phyloP scores from a whole-genome alignment of 2,888 invertebrate species.

The Bimastos eiseni region DNA sequence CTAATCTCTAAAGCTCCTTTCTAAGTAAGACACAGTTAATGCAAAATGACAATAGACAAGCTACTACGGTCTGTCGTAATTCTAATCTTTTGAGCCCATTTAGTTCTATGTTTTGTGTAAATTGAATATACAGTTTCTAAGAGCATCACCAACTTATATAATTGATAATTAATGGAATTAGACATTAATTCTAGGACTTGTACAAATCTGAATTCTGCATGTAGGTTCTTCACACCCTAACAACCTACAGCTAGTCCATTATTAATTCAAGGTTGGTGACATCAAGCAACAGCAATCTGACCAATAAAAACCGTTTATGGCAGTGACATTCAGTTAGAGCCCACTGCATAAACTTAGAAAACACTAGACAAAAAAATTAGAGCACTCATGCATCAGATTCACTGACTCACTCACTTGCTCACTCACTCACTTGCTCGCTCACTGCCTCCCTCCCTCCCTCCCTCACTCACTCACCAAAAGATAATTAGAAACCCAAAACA shows the following conservation, averaged over 20 bases:
- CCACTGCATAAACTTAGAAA: neutral
- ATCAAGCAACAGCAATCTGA: neutral
- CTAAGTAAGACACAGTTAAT: neutral
- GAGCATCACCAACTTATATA: neutral
- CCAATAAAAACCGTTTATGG: neutral
- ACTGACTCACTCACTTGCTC: neutral
- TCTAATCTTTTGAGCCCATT: neutral
- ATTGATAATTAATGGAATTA: too few relatives aligned
- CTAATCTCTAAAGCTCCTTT: neutral
- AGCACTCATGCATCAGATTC: neutral
- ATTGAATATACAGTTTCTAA: neutral
- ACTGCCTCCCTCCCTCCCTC: too few relatives aligned
- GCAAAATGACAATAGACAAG: neutral
- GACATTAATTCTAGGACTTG: neutral
- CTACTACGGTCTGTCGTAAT: neutral
- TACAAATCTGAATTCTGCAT: neutral
- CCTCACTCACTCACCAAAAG: too few relatives aligned
- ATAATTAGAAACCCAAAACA: neutral
- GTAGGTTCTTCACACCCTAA: neutral
- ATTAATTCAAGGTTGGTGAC: too few relatives aligned
- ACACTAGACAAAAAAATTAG: too few relatives aligned
- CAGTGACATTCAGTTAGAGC: neutral
- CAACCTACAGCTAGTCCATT: neutral
- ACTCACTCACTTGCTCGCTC: neutral
- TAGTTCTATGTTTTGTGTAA: neutral